Evolutionary conservation across 2,797 vertebrate species (phyloP).

Genomic region (Esox masquinongy): DNA sequence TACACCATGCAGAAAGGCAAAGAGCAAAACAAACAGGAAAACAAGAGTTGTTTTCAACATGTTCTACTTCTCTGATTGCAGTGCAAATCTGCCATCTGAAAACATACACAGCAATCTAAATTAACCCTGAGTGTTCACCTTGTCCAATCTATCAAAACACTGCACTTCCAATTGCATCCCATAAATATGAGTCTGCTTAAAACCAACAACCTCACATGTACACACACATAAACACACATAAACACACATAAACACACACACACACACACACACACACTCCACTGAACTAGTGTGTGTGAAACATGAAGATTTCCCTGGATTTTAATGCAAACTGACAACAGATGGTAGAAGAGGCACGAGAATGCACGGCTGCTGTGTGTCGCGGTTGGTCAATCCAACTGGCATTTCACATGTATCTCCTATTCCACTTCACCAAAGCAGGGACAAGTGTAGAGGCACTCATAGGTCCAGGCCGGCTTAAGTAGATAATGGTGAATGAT

Average conservation of each 20-base stretch:
- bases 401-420: slow-evolving; percentile 15
- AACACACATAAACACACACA: slow-evolving; percentile 1
- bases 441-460: neutral
- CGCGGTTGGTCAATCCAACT: slow-evolving; percentile 38
- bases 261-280: slow-evolving; percentile 12
- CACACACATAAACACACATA: slow-evolving; percentile 19
- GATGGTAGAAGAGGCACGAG: slow-evolving; percentile 40
- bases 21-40: neutral
- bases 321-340: slow-evolving; percentile 48
- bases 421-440: neutral
- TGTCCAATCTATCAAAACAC: neutral
- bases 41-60: neutral
- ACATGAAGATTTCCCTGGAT: slow-evolving; percentile 38
- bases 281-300: slow-evolving; percentile 19
- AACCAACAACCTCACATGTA: neutral
- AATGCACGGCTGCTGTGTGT: slow-evolving; percentile 15
- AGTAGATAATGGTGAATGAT: neutral
- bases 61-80: neutral
- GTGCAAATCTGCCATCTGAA: neutral
- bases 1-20: neutral
- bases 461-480: neutral
- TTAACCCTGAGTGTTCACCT: slow-evolving; percentile 5
- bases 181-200: no score
- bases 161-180: neutral
- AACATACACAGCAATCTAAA: neutral